A percentile compares a stretch with the other conserved stretches of the same genome.
phyloP scores from a whole-genome alignment of 1,140 invertebrate species.

The Scylla paramamosain region DNA sequence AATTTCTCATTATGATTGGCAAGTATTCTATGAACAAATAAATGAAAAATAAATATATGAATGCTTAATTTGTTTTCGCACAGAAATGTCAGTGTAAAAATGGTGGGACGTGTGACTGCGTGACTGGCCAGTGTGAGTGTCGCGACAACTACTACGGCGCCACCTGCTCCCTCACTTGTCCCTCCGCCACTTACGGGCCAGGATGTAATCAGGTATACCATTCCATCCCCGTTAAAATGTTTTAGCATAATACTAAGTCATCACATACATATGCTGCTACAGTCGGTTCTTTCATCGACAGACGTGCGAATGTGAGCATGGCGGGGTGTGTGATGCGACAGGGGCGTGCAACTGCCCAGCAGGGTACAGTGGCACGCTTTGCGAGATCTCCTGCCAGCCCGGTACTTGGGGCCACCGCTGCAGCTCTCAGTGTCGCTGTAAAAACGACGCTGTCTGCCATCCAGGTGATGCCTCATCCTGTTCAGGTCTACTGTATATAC shows the following conservation, averaged over 20 bases:
- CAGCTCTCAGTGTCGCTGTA: constrained; percentile 78
- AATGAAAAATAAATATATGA: too few species aligned
- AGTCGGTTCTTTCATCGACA: constrained; percentile 77
- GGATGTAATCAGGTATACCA: constrained; percentile 82
- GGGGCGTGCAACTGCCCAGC: constrained; percentile 89
- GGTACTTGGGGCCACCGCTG: constrained; percentile 78
- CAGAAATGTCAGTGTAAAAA: constrained; percentile 85
- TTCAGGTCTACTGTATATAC: neutral
- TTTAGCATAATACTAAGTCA: neutral
- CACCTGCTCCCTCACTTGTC: constrained; percentile 90
- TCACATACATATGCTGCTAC: neutral
- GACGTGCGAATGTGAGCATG: constrained; percentile 86
- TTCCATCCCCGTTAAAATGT: neutral
- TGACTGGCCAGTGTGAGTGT: constrained; percentile 92
- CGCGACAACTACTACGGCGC: constrained; percentile 83
- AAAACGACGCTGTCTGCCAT: constrained; percentile 56
- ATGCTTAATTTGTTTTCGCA: neutral
- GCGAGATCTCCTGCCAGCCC: constrained; percentile 81
- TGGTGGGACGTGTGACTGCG: constrained; percentile 89
- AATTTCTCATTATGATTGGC: too few species aligned
- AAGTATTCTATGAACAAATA: too few species aligned
- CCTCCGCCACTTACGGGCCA: constrained; percentile 86
- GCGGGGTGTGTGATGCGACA: constrained; percentile 80
- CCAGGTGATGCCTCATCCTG: constrained; percentile 34
- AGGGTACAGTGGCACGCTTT: constrained; percentile 80